These are phyloP conservation scores for Parnassius smintheus DNA, from an alignment of 2,888 invertebrate genomes.

Conservation along the genomic window DNA sequence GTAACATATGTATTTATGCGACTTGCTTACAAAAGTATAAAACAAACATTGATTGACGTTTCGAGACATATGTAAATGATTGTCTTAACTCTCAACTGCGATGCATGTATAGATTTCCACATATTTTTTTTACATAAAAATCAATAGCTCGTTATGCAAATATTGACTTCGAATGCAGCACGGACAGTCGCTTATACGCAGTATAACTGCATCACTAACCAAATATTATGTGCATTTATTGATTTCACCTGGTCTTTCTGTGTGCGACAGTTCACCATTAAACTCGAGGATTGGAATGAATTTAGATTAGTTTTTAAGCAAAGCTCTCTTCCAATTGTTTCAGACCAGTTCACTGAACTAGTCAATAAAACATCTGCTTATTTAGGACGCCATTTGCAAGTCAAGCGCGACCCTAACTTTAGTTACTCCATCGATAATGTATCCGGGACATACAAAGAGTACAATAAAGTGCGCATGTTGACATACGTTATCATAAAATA, in stretches of 20 bases:
- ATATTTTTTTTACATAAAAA: slow-evolving; percentile 36
- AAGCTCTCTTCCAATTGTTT: slow-evolving; percentile 20
- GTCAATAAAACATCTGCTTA: slow-evolving; percentile 64
- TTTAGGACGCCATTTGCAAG: slow-evolving; percentile 66
- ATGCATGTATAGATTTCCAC: slow-evolving; percentile 14
- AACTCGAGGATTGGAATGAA: not conserved
- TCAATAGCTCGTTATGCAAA: slow-evolving; percentile 66
- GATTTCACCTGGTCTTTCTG: slow-evolving; percentile 54
- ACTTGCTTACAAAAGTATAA: slow-evolving; percentile 1
- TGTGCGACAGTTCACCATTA: slow-evolving; percentile 35
- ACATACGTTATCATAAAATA: not conserved
- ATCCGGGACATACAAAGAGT: not conserved
- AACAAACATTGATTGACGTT: slow-evolving; percentile 23
- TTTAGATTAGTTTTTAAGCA: slow-evolving; percentile 24
- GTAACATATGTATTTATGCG: not conserved
- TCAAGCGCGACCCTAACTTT: slow-evolving; percentile 36
- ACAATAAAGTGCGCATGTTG: not conserved
- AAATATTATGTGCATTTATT: slow-evolving; percentile 78
- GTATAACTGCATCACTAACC: slow-evolving; percentile 55
- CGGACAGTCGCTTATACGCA: slow-evolving; percentile 45
- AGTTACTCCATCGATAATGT: slow-evolving; percentile 8
- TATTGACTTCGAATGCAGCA: slow-evolving; percentile 49
- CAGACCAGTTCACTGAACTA: slow-evolving; percentile 55
- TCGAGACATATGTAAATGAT: slow-evolving; percentile 15
- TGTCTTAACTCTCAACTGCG: slow-evolving; percentile 5